Evolutionary conservation across 2,888 invertebrate species (phyloP).

Genomic region (Pachymerium ferrugineum): DNA sequence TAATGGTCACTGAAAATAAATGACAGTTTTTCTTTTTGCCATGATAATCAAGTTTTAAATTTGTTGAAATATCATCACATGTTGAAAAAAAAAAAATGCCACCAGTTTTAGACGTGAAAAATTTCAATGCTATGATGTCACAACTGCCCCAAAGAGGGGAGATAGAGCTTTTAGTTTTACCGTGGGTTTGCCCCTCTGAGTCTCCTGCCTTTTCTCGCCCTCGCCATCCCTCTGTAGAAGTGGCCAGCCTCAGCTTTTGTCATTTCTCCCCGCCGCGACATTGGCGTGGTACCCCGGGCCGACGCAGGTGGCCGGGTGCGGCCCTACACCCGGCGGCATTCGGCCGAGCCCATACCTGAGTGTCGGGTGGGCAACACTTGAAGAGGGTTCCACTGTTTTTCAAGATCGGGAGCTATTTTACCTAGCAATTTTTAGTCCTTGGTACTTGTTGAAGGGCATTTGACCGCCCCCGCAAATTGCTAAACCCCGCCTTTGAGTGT

Average conservation of each 20-base stretch:
- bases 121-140: neutral
- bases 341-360: constrained; percentile 23
- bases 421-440: constrained; percentile 1
- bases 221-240: neutral
- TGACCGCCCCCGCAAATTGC: neutral
- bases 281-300: constrained; percentile 25
- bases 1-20: constrained; percentile 27
- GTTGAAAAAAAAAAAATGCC: constrained; percentile 6
- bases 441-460: constrained; percentile 3
- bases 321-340: constrained; percentile 19
- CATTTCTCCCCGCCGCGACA: constrained; percentile 27
- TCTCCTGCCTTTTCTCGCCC: constrained; percentile 20
- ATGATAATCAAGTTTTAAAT: neutral
- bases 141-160: neutral
- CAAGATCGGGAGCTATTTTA: neutral
- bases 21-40: constrained; percentile 19
- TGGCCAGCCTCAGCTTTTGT: constrained; percentile 13
- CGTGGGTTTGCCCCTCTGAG: neutral
- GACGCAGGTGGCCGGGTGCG: constrained; percentile 27
- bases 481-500: neutral
- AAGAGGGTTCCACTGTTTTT: constrained; percentile 12
- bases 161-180: neutral
- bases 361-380: constrained; percentile 18
- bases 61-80: neutral
- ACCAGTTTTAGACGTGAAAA: neutral